phyloP scores from a whole-genome alignment of 53 echinoderm and acorn worm species.

The Paracentrotus lividus region DNA sequence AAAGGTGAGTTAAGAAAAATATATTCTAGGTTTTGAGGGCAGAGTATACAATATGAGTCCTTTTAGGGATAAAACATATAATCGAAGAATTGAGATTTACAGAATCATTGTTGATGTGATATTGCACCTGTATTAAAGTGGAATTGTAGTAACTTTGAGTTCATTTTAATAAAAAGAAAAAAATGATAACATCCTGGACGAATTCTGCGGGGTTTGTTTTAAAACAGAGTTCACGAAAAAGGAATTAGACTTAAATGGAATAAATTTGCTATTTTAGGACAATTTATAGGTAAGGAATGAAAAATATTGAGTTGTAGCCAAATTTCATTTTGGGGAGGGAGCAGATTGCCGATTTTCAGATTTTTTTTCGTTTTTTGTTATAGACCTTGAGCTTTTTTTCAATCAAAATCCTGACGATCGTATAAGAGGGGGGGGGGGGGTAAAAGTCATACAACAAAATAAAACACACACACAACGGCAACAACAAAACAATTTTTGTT shows the following conservation, averaged over 20 bases:
- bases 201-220: background rate
- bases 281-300: too few relatives aligned
- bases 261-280: too few relatives aligned
- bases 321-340: too few relatives aligned
- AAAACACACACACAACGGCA: too few relatives aligned
- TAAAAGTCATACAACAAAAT: too few relatives aligned
- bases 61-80: background rate
- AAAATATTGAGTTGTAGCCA: too few relatives aligned
- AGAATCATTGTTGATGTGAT: background rate
- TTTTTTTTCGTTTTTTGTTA: too few relatives aligned
- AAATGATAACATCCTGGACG: background rate
- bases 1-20: background rate
- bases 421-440: background rate
- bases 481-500: too few relatives aligned
- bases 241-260: background rate
- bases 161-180: background rate
- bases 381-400: too few relatives aligned
- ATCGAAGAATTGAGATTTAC: background rate
- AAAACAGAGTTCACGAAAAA: background rate
- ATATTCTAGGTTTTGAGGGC: constrained; percentile 3
- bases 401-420: too few relatives aligned
- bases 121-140: background rate
- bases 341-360: too few relatives aligned
- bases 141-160: background rate
- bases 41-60: background rate